Base-by-base conservation (phyloP, 2,113 vertebrate species). In the Epinephelus moara region DNA sequence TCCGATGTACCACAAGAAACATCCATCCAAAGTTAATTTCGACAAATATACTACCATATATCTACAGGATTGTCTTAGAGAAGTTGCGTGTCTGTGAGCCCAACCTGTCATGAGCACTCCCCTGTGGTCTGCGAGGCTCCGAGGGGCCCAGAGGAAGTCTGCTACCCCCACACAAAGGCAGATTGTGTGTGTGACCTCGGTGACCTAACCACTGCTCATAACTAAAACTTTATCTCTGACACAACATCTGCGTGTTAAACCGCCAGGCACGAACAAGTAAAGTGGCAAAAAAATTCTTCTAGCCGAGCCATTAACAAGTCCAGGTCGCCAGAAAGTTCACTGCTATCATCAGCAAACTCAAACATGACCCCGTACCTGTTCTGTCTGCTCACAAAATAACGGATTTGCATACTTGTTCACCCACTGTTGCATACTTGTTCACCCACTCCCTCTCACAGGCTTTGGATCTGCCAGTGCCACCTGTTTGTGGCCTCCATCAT, bases 91-190 rank as follows among this genome's bases (percentile, higher is more conserved):
- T 69, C 30, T 23, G 63, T 40, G 33, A 37, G 50, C 23, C 6
- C 42, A 30, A 37, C n/a, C 21, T 6, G 63, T 56, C 40, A 33
- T 5, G 6, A 57, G 27, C 2, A 19, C 49, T 67, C 66, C 45
- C 42, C 60, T 88, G 81, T 49, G 66, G 64, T 81, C 69, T 75
- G 49, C 64, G 49, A 60, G 57, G 33, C 71, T 52, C 19, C 6
- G 52, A 86, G 92, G 90, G 90, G 92, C 90, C 89, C 87, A 89
- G 78, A 92, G 92, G 92, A 93, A 94, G 86, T 73, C 67, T 68
- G 91, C 62, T 69, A 66, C 77, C 21, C 21, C 62, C 9, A 84
- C 85, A 93, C 90, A 93, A 92, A 92, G 88, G 76, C 83, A 85
- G 72, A 87, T 60, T 83, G 79, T 82, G 73, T 63, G n/a, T 61